Evolutionary conservation across 2,888 invertebrate species (phyloP).

Genomic region (Andrena bucephala): DNA sequence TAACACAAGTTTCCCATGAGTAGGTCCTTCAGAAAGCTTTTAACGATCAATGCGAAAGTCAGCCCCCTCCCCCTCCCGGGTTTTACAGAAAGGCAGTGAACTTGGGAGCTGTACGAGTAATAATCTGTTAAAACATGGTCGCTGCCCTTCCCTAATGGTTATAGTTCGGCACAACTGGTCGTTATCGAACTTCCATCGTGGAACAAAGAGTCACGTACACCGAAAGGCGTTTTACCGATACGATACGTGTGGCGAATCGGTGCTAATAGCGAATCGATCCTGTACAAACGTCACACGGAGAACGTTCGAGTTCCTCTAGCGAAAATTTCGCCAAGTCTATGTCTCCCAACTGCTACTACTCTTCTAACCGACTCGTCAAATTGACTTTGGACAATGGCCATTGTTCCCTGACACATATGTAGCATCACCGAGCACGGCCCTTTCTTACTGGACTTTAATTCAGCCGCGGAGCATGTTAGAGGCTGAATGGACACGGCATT

Average conservation of each 20-base stretch:
- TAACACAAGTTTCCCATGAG: no score
- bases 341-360: background rate
- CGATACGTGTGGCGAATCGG: constrained; percentile 54
- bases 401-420: constrained; percentile 27
- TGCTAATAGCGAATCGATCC: constrained; percentile 15
- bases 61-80: background rate
- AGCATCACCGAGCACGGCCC: background rate
- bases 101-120: background rate
- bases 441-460: background rate
- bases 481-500: constrained; percentile 10
- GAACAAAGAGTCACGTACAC: constrained; percentile 13
- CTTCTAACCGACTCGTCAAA: background rate
- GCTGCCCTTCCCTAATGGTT: background rate
- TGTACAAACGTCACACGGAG: background rate
- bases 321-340: background rate
- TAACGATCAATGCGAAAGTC: background rate
- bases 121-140: background rate
- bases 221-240: constrained; percentile 10
- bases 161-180: background rate
- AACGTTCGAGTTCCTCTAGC: background rate
- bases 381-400: constrained; percentile 42
- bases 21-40: background rate
- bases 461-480: background rate
- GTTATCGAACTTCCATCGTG: background rate
- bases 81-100: background rate